Evolutionary conservation across 2,888 invertebrate genomes (phyloP).

Genomic region (Zaprionus bogoriensis): DNA sequence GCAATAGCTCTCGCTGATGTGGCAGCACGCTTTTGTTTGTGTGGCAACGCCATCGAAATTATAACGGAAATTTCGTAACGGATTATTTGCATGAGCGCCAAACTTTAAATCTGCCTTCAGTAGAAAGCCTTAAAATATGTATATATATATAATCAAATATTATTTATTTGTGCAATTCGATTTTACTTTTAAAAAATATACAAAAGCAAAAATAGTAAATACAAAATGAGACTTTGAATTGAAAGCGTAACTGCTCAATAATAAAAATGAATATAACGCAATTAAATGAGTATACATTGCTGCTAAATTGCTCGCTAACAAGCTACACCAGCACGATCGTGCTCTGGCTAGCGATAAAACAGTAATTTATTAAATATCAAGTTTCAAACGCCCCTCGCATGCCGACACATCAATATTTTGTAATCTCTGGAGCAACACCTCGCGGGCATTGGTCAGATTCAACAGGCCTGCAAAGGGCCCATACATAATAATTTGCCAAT

Average conservation of each 20-base stretch:
- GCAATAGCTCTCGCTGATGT: not conserved
- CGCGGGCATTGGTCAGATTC: slow-evolving; percentile 44
- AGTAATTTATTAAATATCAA: slow-evolving; percentile 52
- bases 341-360: slow-evolving; percentile 24
- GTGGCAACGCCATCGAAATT: not conserved
- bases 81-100: not conserved
- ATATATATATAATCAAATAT: too few relatives aligned
- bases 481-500: slow-evolving; percentile 76
- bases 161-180: not conserved
- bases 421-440: slow-evolving; percentile 72
- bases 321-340: slow-evolving; percentile 48
- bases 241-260: not conserved
- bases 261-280: not conserved
- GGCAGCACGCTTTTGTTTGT: not conserved
- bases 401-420: slow-evolving; percentile 50
- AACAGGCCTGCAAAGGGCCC: slow-evolving; percentile 33
- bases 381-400: slow-evolving; percentile 45
- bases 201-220: too few relatives aligned
- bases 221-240: not conserved
- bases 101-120: not conserved
- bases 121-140: not conserved
- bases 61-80: not conserved
- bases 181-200: not conserved
- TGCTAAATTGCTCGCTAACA: slow-evolving; percentile 52
- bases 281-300: not conserved